These are phyloP conservation scores for Bubalus kerabau DNA, from an alignment of 2,113 vertebrate genomes.

Conservation along the genomic window DNA sequence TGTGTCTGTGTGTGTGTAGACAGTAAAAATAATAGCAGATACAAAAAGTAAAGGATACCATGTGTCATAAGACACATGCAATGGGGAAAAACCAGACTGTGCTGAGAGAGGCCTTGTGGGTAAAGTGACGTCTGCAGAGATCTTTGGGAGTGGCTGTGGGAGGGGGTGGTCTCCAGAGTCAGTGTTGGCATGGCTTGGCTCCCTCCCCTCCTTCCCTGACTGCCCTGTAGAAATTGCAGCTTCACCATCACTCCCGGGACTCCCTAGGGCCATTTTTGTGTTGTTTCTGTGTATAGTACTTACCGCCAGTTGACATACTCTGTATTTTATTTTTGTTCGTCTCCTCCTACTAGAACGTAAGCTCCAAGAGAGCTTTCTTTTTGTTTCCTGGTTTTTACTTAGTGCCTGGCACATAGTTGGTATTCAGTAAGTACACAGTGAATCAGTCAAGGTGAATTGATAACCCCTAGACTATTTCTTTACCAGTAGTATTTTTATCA, in stretches of 20 bases:
- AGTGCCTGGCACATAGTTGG: not conserved
- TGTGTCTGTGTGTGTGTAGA: not conserved
- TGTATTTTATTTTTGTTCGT: not conserved
- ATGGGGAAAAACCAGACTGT: not conserved
- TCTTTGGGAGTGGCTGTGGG: not conserved
- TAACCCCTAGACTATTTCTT: not conserved
- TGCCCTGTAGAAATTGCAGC: not conserved
- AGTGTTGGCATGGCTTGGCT: not conserved
- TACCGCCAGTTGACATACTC: not conserved
- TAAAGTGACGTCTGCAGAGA: not conserved
- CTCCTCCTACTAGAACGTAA: not conserved
- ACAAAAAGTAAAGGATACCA: not conserved
- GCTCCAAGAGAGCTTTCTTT: not conserved
- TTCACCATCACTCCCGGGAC: not conserved
- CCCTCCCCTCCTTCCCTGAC: not conserved
- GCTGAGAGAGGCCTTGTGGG: not conserved
- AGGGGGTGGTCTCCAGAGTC: not conserved
- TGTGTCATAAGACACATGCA: not conserved
- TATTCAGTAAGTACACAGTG: not conserved
- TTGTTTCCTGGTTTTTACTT: not conserved
- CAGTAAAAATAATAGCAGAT: not conserved
- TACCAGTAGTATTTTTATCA: not conserved
- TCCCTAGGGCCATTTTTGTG: not conserved
- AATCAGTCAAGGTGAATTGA: not conserved
- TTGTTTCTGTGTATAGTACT: not conserved